Conservation (phyloP, 2,888 invertebrate genomes). For the Thecophora atra region DNA sequence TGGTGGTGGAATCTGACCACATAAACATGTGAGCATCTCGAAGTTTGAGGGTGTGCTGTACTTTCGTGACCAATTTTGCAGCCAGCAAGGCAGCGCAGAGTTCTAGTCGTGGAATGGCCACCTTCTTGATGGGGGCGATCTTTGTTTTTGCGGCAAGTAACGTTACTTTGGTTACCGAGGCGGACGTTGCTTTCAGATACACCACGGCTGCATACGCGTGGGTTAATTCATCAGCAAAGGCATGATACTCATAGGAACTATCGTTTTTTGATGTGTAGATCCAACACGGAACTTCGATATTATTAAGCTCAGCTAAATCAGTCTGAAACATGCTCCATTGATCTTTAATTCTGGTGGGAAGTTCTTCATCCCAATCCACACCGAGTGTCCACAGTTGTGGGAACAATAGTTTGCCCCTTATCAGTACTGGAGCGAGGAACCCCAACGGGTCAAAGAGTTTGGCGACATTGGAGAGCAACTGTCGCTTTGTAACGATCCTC, state of each 20-base stretch:
- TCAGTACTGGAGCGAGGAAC: background rate
- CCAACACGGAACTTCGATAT: conserved; percentile 7
- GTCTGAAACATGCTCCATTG: background rate
- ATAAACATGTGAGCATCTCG: background rate
- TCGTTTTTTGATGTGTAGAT: background rate
- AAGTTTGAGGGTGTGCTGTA: conserved; percentile 1
- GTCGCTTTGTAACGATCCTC: conserved; percentile 1
- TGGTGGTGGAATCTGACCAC: conserved; percentile 23
- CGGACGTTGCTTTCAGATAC: conserved; percentile 2
- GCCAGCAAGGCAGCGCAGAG: conserved; percentile 16
- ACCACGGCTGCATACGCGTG: no score
- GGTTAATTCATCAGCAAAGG: no score
- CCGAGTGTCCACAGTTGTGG: background rate
- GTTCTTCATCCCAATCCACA: background rate
- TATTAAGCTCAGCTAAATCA: background rate
- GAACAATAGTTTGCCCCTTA: background rate
- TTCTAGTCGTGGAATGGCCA: conserved; percentile 3
- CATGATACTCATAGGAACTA: no score
- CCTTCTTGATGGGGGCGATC: no score
- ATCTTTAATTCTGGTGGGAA: background rate
- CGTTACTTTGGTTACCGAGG: no score
- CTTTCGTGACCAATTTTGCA: background rate
- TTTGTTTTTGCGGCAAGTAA: no score
- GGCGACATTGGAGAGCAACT: background rate
- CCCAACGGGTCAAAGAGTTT: conserved; percentile 25